Base-by-base conservation (phyloP, 2,113 vertebrate species). In the Anarhynchus alexandrinus region DNA sequence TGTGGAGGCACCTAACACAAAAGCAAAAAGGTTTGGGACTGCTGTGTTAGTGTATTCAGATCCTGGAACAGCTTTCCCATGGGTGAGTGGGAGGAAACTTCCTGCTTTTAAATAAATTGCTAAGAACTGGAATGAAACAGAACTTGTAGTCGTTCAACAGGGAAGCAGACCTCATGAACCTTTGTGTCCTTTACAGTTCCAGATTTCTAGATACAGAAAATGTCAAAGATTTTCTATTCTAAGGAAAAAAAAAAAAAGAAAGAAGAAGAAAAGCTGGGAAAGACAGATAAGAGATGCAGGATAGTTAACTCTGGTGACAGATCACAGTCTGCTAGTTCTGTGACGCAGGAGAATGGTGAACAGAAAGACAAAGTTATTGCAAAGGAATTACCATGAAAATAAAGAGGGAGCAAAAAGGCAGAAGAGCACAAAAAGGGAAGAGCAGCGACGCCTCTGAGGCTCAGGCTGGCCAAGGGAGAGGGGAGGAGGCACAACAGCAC, bases 31-130 rank as follows among this genome's bases (percentile, higher is more conserved):
- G 32, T 7, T 88, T 15, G 83, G 61, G 59, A 32, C 47, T 38
- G 86, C 89, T 88, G 25, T 29, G 61, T 55, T 26, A 45, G 49
- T 1, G 0, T 40, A 14, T 29, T 34, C 67, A 66, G 67, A 66
- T 62, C 87, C 81, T 86, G 62, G 78, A 83, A 15, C 59, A 84
- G 78, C 79, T 92, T 93, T 93, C 74, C 91, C 79, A 66, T n/a
- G 70, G 65, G 40, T 6, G 3, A 96, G 72, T 67, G 90, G 90
- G 94, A 96, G 84, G 92, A 87, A 87, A 80, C 74, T 79, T 95
- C 85, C 88, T 93, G 84, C 94, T 82, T 90, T 92, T 76, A 76
- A 82, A 74, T 54, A 54, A 82, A 81, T 82, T 29, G 45, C n/a
- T 69, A 38, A 76, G 82, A 85, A 61, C 64, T 87, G 59, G 40